Percentiles rank a stretch among this genome's conserved stretches.
Conservation (phyloP, 2,113 vertebrate genomes). For the Seriola aureovittata region DNA sequence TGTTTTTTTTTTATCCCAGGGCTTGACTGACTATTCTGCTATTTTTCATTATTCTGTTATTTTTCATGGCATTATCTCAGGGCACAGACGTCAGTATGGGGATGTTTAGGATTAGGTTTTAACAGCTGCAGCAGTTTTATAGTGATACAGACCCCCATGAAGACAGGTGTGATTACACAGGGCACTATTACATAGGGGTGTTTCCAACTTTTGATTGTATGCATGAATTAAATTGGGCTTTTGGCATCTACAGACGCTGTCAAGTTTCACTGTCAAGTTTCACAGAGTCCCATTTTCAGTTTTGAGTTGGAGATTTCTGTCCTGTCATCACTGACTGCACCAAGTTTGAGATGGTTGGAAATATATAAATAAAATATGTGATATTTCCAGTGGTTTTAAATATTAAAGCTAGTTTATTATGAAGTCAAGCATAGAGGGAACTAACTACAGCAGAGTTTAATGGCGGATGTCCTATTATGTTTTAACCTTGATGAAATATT, state of each 20-base stretch:
- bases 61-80: constrained; percentile 5
- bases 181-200: background rate
- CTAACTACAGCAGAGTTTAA: background rate
- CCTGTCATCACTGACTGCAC: background rate
- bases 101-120: constrained; percentile 1
- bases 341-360: background rate
- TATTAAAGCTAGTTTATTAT: background rate
- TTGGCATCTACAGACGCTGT: background rate
- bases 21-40: background rate
- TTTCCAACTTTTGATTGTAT: background rate
- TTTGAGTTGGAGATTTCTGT: background rate
- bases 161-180: constrained; percentile 7
- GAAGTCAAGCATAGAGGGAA: background rate
- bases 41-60: constrained; percentile 2
- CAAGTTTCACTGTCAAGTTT: background rate
- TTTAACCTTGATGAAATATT: background rate
- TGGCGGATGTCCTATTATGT: background rate
- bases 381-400: background rate
- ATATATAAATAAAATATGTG: background rate
- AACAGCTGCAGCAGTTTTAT: background rate
- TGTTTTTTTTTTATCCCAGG: background rate
- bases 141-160: constrained; percentile 1
- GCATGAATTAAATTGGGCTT: background rate
- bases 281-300: background rate
- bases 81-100: background rate